Evolutionary conservation across 2,797 vertebrate species (phyloP), one percentile per base, ranked within the genome.

Genomic region (Sebastes cheni): DNA sequence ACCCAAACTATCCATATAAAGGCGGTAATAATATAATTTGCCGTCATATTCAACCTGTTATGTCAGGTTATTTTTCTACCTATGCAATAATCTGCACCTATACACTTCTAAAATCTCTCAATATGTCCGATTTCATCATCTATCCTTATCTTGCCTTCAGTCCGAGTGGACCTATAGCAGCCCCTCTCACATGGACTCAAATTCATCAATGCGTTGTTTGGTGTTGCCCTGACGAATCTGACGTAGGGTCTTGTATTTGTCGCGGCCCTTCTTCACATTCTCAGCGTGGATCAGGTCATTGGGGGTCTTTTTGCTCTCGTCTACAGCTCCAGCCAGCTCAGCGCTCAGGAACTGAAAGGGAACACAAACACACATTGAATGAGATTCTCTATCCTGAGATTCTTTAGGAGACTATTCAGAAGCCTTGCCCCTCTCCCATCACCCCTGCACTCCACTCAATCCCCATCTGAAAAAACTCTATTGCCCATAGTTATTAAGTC

Each of bases 161-260:
- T 62, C 50, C 56, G 23, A 71, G 52, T 2, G 27, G n/a, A 7
- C 82, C 89, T 80, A 91, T 79, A 89, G 20, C 66, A 60, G 32
- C 39, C 25, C 14, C 68, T 69, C 93, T 98, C 96, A 99, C 98
- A 99, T 98, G 89, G 98, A 98, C 90, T 99, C 98, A 80, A 99
- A 99, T 84, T 99, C 98, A 50, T 99, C 98, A 1, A 99, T 98
- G 72, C 98, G 98, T 83, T 99, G 98, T 91, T 99, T 99, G 90
- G 98, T 99, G 93, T 99, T 99, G 82, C 98, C 98, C 94, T 97
- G 98, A 14, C 98, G 97, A 59, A 99, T 99, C 94, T 99, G 97
- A 50, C 98, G 97, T 8, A 99, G 95, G 82, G 98, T 99, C 95
- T 99, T 99, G 94, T 99, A 99, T 94, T 99, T 99, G 95, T 99